Evolutionary conservation across 2,888 invertebrate species (phyloP).

Genomic region (Sceliomorpha sp.): DNA sequence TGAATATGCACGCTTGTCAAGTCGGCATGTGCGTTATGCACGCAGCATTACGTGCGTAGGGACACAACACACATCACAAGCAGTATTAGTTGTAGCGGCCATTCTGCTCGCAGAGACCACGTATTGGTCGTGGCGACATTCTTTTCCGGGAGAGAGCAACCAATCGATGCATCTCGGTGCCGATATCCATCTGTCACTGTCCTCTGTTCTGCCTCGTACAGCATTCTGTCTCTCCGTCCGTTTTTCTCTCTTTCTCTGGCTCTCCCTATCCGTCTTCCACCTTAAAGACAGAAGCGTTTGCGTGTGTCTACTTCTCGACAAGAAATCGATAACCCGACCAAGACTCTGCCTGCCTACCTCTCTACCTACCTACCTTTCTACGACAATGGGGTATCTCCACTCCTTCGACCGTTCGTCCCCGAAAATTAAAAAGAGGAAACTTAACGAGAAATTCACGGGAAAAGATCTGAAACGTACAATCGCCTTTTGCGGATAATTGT

Average conservation of each 20-base stretch:
- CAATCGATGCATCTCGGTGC: constrained; percentile 80
- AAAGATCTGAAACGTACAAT: background rate
- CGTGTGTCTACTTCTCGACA: constrained; percentile 50
- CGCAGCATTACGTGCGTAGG: constrained; percentile 44
- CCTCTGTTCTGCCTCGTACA: constrained; percentile 58
- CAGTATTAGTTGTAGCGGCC: constrained; percentile 68
- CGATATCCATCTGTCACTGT: constrained; percentile 81
- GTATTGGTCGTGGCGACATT: constrained; percentile 79
- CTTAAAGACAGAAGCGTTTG: constrained; percentile 54
- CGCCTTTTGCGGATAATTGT: too few relatives aligned
- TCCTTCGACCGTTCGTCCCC: constrained; percentile 27
- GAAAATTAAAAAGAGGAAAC: background rate
- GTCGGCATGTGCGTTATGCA: constrained; percentile 47
- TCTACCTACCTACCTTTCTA: constrained; percentile 32
- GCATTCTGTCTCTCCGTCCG: constrained; percentile 58
- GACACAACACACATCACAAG: constrained; percentile 44
- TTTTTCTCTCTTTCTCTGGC: constrained; percentile 49
- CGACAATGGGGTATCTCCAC: constrained; percentile 35
- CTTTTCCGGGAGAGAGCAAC: constrained; percentile 79
- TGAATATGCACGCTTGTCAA: constrained; percentile 40
- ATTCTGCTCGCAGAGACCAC: constrained; percentile 76
- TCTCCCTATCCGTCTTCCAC: constrained; percentile 52
- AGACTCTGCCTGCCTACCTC: constrained; percentile 37
- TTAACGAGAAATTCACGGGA: too few relatives aligned
- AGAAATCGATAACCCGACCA: constrained; percentile 56